Evolutionary conservation across 1,140 invertebrate species (phyloP).

Genomic region (Nasonia giraulti): DNA sequence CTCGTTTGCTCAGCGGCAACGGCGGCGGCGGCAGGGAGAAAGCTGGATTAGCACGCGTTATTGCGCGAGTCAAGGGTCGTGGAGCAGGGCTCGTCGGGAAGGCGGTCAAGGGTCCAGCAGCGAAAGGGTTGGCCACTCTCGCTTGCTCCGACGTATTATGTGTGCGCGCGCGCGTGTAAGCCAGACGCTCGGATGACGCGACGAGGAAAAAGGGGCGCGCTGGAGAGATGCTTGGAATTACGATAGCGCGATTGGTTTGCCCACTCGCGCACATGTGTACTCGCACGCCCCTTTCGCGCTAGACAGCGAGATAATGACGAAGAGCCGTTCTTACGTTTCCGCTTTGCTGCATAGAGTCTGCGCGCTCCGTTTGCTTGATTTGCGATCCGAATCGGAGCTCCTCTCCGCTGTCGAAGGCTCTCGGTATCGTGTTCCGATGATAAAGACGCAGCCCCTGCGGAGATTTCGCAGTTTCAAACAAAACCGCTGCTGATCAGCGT

Average conservation of each 20-base stretch:
- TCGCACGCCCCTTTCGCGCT: not conserved
- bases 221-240: constrained; percentile 45
- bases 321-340: constrained; percentile 1
- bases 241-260: constrained; percentile 23
- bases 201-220: not conserved
- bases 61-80: constrained; percentile 39
- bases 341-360: not conserved
- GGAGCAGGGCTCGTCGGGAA: not conserved
- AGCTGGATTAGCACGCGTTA: constrained; percentile 47
- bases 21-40: not conserved
- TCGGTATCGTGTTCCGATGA: not conserved
- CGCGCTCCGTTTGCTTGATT: not conserved
- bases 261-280: not conserved
- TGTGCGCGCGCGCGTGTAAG: not conserved
- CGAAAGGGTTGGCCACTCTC: constrained; percentile 43
- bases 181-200: constrained; percentile 1
- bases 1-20: constrained; percentile 17
- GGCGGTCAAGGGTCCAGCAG: constrained; percentile 44
- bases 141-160: not conserved
- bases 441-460: not conserved
- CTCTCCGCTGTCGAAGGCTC: not conserved
- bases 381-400: not conserved
- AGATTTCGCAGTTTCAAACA: not conserved
- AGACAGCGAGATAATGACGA: constrained; percentile 30
- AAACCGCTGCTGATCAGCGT: not conserved